These are phyloP conservation scores for Lerema accius DNA, from an alignment of 1,140 invertebrate species.

Conservation along the genomic window DNA sequence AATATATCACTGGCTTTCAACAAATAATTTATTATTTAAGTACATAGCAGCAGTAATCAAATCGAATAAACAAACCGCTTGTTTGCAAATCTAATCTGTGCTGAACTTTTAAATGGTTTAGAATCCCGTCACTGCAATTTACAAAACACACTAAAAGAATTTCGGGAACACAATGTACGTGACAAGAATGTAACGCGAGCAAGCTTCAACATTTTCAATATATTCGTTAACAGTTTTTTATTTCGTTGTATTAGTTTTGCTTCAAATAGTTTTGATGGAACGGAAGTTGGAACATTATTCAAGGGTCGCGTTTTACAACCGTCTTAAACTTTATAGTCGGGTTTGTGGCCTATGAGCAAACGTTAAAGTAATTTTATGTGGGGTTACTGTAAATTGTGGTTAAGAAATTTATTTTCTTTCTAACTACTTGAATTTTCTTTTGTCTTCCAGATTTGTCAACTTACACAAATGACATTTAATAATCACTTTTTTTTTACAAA, in stretches of 20 bases:
- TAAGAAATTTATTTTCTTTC: too few relatives aligned
- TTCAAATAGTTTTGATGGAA: conserved; percentile 46
- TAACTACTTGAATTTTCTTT: too few relatives aligned
- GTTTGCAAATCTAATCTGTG: too few relatives aligned
- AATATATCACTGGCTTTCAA: too few relatives aligned
- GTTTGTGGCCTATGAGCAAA: conserved; percentile 30
- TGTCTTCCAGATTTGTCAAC: too few relatives aligned
- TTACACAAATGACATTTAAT: too few relatives aligned
- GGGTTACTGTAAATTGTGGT: too few relatives aligned
- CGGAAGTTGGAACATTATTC: conserved; percentile 14
- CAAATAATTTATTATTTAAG: too few relatives aligned
- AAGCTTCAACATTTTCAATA: conserved; percentile 46
- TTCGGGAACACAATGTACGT: conserved; percentile 29
- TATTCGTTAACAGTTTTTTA: conserved; percentile 38
- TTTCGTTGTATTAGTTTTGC: conserved; percentile 40
- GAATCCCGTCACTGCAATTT: conserved; percentile 1
- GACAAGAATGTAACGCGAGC: conserved; percentile 26
- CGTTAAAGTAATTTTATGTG: too few relatives aligned
- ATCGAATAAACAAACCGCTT: not conserved
- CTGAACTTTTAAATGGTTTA: conserved; percentile 7
- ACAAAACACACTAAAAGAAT: conserved; percentile 32
- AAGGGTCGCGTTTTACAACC: conserved; percentile 22
- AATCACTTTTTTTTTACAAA: too few relatives aligned
- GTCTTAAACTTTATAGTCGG: conserved; percentile 33
- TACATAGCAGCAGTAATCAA: too few relatives aligned